Conservation (phyloP, 2,113 vertebrate species). For the Galbula dea region DNA sequence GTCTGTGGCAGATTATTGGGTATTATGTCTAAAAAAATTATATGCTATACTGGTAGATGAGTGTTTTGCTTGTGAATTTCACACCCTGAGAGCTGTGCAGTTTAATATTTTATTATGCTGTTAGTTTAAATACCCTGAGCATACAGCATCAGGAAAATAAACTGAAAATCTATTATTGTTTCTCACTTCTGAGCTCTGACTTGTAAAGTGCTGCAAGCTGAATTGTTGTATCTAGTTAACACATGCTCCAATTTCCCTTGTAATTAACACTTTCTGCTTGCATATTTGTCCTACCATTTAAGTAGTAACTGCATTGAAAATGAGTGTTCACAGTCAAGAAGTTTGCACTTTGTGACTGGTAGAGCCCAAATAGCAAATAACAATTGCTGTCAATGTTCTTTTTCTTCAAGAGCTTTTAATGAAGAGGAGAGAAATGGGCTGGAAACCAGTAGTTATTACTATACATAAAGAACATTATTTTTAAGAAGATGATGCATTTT, state of each 20-base stretch:
- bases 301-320: background rate
- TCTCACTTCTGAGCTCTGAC: constrained; percentile 18
- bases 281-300: background rate
- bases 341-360: background rate
- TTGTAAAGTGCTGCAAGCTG: constrained; percentile 38
- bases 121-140: constrained; percentile 50
- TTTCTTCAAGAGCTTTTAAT: background rate
- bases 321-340: background rate
- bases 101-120: constrained; percentile 58
- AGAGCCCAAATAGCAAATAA: background rate
- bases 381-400: background rate
- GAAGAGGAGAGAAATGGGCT: background rate
- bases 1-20: constrained; percentile 52
- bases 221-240: constrained; percentile 57
- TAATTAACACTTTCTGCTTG: constrained; percentile 49
- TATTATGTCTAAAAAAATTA: constrained; percentile 59
- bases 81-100: constrained; percentile 41
- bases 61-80: constrained; percentile 48
- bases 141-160: constrained; percentile 50
- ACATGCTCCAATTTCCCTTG: constrained; percentile 32
- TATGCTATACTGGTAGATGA: constrained; percentile 24
- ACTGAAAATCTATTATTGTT: constrained; percentile 45
- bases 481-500: background rate
- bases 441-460: background rate
- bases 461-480: background rate